Evolutionary conservation across 2,888 invertebrate species (phyloP).

Genomic region (Drosophila testacea): DNA sequence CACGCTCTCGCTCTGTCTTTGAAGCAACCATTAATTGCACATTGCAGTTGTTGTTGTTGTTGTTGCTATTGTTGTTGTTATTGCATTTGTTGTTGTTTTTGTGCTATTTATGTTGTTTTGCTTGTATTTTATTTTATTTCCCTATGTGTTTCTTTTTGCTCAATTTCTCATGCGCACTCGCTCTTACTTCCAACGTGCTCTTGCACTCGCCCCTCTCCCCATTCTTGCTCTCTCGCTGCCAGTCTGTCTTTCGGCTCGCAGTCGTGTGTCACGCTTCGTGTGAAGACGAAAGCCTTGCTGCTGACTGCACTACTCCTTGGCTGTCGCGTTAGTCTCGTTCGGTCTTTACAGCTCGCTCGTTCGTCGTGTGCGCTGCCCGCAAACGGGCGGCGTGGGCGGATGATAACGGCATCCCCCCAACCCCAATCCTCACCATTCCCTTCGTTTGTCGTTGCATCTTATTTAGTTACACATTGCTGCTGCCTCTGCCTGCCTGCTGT

Average conservation of each 20-base stretch:
- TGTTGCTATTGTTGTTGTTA: conserved; percentile 44
- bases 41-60: conserved; percentile 58
- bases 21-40: conserved; percentile 78
- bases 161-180: conserved; percentile 54
- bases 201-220: conserved; percentile 1
- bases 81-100: conserved; percentile 53
- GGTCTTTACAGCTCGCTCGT: conserved; percentile 80
- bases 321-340: conserved; percentile 75
- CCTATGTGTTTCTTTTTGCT: conserved; percentile 50
- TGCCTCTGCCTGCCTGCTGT: conserved; percentile 49
- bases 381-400: conserved; percentile 49
- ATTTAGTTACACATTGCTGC: conserved; percentile 75
- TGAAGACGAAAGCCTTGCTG: conserved; percentile 40
- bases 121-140: conserved; percentile 77
- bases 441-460: conserved; percentile 65
- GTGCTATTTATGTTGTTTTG: conserved; percentile 69
- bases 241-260: conserved; percentile 33
- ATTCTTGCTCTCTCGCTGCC: conserved; percentile 23
- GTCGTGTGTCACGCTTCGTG: conserved; percentile 46
- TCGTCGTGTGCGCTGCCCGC: conserved; percentile 73
- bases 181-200: conserved; percentile 31
- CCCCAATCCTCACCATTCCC: conserved; percentile 2
- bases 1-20: conserved; percentile 18
- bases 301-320: conserved; percentile 64
- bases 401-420: conserved; percentile 17